Conservation (phyloP, 1,140 invertebrate genomes). For the Plodia interpunctella region DNA sequence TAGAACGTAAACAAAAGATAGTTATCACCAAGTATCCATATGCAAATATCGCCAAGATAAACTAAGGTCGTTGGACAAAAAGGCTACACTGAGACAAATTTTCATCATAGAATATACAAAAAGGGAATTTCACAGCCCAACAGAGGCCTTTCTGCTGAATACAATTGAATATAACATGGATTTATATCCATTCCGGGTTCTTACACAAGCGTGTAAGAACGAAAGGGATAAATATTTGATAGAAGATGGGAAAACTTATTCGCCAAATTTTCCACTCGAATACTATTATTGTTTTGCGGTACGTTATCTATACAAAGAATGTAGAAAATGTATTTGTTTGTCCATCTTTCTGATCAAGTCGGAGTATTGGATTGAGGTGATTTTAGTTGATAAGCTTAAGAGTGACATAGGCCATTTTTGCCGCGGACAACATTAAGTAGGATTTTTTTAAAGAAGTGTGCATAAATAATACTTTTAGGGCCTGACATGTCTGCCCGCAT, state of each 20-base stretch:
- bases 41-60: slow-evolving; percentile 24
- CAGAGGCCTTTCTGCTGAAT: neutral
- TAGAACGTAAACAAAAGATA: slow-evolving; percentile 30
- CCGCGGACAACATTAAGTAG: no score
- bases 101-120: slow-evolving; percentile 1
- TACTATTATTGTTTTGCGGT: no score
- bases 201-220: neutral
- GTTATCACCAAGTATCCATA: slow-evolving; percentile 24
- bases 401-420: no score
- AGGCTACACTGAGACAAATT: neutral
- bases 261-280: no score
- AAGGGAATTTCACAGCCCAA: neutral
- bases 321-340: no score
- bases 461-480: no score
- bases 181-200: neutral
- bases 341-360: no score
- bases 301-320: no score
- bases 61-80: neutral
- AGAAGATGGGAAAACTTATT: neutral
- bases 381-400: no score
- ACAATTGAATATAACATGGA: slow-evolving; percentile 1
- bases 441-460: no score
- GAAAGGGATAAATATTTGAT: neutral
- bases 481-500: no score
- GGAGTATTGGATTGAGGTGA: no score